Base-by-base conservation (phyloP, 2,888 invertebrate genomes). In the Epinotia demarniana region DNA sequence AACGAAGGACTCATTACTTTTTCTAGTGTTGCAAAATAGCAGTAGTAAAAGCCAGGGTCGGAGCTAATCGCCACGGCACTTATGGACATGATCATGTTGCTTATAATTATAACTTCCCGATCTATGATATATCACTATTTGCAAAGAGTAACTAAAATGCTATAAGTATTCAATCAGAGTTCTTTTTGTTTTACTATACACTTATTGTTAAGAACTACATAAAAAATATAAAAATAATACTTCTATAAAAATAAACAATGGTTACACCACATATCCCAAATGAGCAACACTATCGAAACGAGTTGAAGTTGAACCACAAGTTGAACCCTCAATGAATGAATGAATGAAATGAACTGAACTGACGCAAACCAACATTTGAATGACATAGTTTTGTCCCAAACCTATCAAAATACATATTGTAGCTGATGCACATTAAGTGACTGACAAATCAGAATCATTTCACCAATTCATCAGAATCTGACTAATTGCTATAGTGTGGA, bases 21-120 rank as follows among this genome's bases (percentile, higher is more conserved):
- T 58, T 70, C 49, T 70, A 62, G 53, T 62, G 63, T 75, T 75
- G 23, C 75, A 66, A 70, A 75, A 64, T 70, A 70, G 53, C 53
- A 43, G 70, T 58, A 75, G 64, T 70, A 53, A 66, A 71, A 71
- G 66, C 75, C 75, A 75, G 75, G 71, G 75, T 75, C 75, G 66
- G 60, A 66, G 53, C 43, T 66, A 75, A 71, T 66, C 60, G 66
- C 64, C 43, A 55, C 66, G 43, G 60, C 66, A 64, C 64, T 75
- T 58, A 64, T 73, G 72, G 53, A 73, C 67, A 55, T 23, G 68
- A 68, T 73, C 67, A 68, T 75, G 60, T 75, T 75, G 69, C 75
- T 43, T 12, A 53, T 12, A 55, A 68, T 43, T 11, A 49, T n/a
- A 55, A 68, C 43, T 74, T 74, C 63, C 55, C 27, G 63, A 63